Percentiles rank a stretch among this genome's conserved stretches.
These are phyloP conservation scores for Amia ocellicauda DNA, from an alignment of 2,113 vertebrate genomes.

Conservation along the genomic window DNA sequence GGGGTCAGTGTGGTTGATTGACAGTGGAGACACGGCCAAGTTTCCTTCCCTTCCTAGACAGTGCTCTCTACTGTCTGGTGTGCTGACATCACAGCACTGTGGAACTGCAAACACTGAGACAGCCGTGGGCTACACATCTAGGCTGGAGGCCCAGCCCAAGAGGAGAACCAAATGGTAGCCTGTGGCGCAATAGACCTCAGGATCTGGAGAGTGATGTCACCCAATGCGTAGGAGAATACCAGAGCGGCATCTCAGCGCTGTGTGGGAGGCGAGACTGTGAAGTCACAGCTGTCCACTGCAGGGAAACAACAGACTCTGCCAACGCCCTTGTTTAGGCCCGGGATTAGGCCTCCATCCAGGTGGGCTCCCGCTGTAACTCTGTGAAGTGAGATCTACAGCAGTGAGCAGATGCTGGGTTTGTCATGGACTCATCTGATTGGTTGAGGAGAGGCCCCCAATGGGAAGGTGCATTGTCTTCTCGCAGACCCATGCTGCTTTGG, in stretches of 20 bases:
- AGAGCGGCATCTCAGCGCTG: no score
- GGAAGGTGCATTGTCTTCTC: neutral
- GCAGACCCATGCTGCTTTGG: no score
- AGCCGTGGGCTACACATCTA: no score
- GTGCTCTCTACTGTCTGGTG: constrained; percentile 35
- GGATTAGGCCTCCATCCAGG: neutral
- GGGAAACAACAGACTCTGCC: no score
- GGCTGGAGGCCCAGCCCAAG: no score
- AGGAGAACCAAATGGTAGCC: constrained; percentile 29
- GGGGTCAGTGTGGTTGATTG: neutral
- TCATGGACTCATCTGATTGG: no score
- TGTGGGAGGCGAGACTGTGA: neutral
- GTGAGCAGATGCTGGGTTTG: constrained; percentile 13
- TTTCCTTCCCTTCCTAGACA: no score
- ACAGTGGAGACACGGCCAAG: no score
- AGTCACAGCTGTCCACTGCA: constrained; percentile 8
- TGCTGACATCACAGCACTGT: constrained; percentile 50
- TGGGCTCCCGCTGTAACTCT: neutral
- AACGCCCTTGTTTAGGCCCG: neutral
- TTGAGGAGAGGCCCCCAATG: neutral
- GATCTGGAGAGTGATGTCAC: no score
- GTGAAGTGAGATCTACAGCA: no score
- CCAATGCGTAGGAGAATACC: no score
- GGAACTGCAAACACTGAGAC: constrained; percentile 36
- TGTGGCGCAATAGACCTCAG: constrained; percentile 11